These are phyloP conservation scores for Heterochromis multidens DNA, from an alignment of 2,113 vertebrate species.

Conservation along the genomic window DNA sequence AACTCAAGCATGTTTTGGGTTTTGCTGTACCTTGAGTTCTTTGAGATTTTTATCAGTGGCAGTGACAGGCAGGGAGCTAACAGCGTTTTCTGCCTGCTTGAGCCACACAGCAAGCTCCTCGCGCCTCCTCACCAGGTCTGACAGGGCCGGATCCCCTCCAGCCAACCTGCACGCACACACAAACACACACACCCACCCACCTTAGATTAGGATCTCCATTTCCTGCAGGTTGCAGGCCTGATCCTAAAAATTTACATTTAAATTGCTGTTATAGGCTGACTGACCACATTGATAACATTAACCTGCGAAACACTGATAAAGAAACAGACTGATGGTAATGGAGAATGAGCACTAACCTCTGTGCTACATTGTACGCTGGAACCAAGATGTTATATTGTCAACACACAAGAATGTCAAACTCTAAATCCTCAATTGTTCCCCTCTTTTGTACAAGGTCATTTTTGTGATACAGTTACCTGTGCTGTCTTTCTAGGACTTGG, in stretches of 20 bases:
- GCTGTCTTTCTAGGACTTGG: slow-evolving; percentile 78
- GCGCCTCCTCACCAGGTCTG: slow-evolving; percentile 77
- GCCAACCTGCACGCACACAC: slow-evolving; percentile 73
- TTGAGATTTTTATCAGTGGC: slow-evolving; percentile 76
- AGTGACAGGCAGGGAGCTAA: slow-evolving; percentile 65
- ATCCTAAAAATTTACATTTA: slow-evolving; percentile 61
- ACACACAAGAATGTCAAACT: not conserved
- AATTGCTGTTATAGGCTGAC: slow-evolving; percentile 41
- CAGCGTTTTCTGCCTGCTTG: slow-evolving; percentile 75
- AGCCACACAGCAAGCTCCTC: slow-evolving; percentile 83
- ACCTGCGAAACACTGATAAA: slow-evolving; percentile 32
- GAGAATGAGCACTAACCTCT: not conserved
- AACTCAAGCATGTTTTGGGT: not conserved
- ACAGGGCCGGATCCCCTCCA: slow-evolving; percentile 76
- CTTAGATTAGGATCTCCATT: slow-evolving; percentile 50
- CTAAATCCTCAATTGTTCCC: not conserved
- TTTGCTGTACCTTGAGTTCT: slow-evolving; percentile 81
- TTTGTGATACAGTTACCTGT: slow-evolving; percentile 74
- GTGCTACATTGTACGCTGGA: not conserved
- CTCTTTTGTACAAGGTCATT: not conserved
- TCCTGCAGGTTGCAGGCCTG: slow-evolving; percentile 13
- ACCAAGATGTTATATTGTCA: not conserved
- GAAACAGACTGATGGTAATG: not conserved
- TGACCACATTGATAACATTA: slow-evolving; percentile 32
- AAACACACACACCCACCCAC: not conserved